Evolutionary conservation across 2,113 vertebrate species (phyloP).

Genomic region (Tringa solitaria): DNA sequence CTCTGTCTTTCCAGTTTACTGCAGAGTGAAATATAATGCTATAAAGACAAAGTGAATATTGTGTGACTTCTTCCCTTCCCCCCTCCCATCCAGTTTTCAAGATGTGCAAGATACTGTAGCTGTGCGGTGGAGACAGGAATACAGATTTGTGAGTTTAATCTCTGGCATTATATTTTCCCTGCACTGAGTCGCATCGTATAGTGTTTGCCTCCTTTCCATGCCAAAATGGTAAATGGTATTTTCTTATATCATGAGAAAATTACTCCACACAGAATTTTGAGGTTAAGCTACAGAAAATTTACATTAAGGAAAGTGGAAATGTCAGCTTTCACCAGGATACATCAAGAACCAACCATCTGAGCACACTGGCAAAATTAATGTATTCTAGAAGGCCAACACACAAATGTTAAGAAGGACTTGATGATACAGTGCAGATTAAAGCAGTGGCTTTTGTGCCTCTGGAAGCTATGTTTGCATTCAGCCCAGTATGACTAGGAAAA

Average conservation of each 20-base stretch:
- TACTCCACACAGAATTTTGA: background rate
- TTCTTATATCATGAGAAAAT: background rate
- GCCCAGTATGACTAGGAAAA: constrained; percentile 28
- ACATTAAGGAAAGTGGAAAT: constrained; percentile 1
- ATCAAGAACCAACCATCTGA: background rate
- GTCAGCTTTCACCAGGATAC: constrained; percentile 2
- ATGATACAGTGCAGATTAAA: constrained; percentile 34
- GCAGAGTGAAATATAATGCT: background rate
- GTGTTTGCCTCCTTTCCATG: background rate
- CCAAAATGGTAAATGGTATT: background rate
- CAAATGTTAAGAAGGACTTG: constrained; percentile 12
- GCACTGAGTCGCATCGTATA: fast-evolving
- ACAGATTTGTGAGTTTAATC: background rate
- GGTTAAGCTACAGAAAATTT: background rate
- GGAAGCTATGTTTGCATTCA: constrained; percentile 44
- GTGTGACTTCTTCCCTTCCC: background rate
- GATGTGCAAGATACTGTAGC: constrained; percentile 23
- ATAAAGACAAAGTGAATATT: constrained; percentile 36
- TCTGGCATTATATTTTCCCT: background rate
- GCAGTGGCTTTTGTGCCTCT: constrained; percentile 35
- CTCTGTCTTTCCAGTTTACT: constrained; percentile 29
- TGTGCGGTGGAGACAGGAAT: background rate
- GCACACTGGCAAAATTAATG: background rate
- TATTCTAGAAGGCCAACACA: constrained; percentile 19
- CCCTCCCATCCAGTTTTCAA: background rate